phyloP scores from a whole-genome alignment of 2,888 invertebrate genomes.

The Chrysolina americana region DNA sequence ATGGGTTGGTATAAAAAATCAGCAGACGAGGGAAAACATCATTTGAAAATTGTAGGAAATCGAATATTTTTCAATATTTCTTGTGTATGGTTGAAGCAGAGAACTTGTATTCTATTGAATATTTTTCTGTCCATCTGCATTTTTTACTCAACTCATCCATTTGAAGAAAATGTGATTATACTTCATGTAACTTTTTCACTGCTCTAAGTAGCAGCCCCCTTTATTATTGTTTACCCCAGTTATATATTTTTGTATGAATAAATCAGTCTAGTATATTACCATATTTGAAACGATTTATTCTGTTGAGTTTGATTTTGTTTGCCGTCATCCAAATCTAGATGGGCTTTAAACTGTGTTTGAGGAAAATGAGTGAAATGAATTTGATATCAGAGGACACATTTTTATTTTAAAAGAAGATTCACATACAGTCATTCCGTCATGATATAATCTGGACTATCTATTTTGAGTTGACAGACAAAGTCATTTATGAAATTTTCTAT shows the following conservation, averaged over 20 bases:
- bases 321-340: background rate
- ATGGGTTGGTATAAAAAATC: background rate
- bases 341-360: background rate
- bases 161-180: constrained; percentile 17
- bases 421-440: too few species aligned
- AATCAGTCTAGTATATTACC: constrained; percentile 5
- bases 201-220: background rate
- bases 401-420: too few species aligned
- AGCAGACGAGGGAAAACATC: background rate
- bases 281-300: background rate
- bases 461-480: too few species aligned
- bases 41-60: background rate
- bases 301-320: background rate
- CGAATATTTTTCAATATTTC: background rate
- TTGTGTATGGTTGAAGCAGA: background rate
- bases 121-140: background rate
- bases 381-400: background rate
- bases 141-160: background rate
- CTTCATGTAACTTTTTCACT: background rate
- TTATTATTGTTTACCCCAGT: constrained; percentile 2
- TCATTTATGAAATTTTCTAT: too few species aligned
- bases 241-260: background rate
- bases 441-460: too few species aligned
- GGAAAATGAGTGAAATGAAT: background rate
- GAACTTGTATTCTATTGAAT: background rate